phyloP scores from a whole-genome alignment of 2,113 vertebrate genomes.

The Oreochromis spilurus region DNA sequence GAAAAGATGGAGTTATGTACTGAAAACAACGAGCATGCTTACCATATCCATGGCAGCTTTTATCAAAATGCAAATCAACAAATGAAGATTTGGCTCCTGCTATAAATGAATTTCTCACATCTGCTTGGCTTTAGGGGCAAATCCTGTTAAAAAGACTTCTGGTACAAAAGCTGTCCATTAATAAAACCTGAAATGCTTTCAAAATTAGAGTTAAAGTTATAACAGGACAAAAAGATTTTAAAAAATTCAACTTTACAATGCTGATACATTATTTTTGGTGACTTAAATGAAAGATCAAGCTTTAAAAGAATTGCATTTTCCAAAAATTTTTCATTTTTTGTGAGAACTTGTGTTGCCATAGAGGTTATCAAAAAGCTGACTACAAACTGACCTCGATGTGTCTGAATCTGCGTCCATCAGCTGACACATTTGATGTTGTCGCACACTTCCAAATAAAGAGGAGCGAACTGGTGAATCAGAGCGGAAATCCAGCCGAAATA shows the following conservation, averaged over 20 bases:
- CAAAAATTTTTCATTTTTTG: background rate
- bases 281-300: no score
- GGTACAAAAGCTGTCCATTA: background rate
- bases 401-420: background rate
- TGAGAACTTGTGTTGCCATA: background rate
- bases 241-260: no score
- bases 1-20: background rate
- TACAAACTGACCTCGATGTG: no score
- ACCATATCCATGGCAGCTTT: background rate
- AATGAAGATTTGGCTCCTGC: background rate
- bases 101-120: background rate
- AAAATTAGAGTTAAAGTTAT: background rate
- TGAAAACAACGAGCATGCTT: background rate
- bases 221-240: background rate
- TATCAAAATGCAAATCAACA: background rate
- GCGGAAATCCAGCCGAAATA: background rate
- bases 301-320: background rate
- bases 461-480: background rate
- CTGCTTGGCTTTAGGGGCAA: background rate
- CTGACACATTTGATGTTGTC: background rate
- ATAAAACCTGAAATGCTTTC: background rate
- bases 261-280: no score
- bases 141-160: background rate
- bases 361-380: background rate
- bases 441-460: background rate